A percentile compares a stretch with the other conserved stretches of the same genome.
These are phyloP conservation scores for Archaeoteleia sp. DNA, from an alignment of 2,888 invertebrate species.

Conservation along the genomic window DNA sequence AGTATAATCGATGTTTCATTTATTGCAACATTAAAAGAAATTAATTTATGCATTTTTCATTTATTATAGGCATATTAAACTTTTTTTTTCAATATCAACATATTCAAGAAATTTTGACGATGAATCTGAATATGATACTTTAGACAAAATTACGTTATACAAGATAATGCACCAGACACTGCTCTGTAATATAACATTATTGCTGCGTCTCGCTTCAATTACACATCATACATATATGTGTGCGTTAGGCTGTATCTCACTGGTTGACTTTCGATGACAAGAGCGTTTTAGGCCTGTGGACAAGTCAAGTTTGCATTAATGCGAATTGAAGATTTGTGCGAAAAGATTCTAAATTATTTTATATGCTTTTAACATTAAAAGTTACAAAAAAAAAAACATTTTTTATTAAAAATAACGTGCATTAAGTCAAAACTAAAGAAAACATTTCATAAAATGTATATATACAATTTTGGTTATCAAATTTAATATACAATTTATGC, in stretches of 20 bases:
- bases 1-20: too few relatives aligned
- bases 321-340: constrained; percentile 20
- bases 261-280: constrained; percentile 38
- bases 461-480: too few relatives aligned
- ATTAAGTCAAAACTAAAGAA: too few relatives aligned
- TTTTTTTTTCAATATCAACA: constrained; percentile 32
- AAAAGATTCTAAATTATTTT: too few relatives aligned
- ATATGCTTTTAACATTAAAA: too few relatives aligned
- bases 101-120: constrained; percentile 1
- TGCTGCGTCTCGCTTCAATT: constrained; percentile 30
- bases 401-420: too few relatives aligned
- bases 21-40: too few relatives aligned
- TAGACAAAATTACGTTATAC: not conserved
- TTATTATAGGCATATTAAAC: too few relatives aligned
- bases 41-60: too few relatives aligned
- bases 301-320: constrained; percentile 18
- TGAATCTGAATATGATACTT: not conserved
- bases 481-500: too few relatives aligned
- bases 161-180: constrained; percentile 26
- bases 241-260: constrained; percentile 21
- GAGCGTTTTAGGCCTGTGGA: constrained; percentile 34
- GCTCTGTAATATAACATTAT: constrained; percentile 32
- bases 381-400: too few relatives aligned
- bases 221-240: constrained; percentile 16
- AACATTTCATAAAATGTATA: too few relatives aligned